A percentile compares a stretch with the other conserved stretches of the same genome.
phyloP scores from a whole-genome alignment of 1,140 invertebrate genomes.

The Brachionus angularis region DNA sequence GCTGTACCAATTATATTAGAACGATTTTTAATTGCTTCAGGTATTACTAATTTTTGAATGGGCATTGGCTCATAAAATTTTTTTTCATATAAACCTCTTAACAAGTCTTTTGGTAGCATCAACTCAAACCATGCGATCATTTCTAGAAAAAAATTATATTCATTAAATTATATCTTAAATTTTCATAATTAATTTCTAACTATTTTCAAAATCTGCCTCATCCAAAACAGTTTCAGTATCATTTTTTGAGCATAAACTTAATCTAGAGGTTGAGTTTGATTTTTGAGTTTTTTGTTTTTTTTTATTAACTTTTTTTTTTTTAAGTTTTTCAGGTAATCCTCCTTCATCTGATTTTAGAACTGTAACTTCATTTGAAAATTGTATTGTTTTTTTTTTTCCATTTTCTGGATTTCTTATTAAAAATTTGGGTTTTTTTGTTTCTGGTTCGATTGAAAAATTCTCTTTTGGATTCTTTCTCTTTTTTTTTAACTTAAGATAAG shows the following conservation, averaged over 20 bases:
- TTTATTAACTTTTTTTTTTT: neutral
- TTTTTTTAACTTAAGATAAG: neutral
- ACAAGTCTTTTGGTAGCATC: slow-evolving; percentile 17
- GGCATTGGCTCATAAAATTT: slow-evolving; percentile 25
- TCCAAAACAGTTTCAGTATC: neutral
- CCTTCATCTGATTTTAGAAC: too few species aligned
- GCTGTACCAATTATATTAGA: slow-evolving; percentile 37
- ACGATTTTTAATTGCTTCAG: slow-evolving; percentile 27
- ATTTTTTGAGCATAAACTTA: slow-evolving; percentile 1
- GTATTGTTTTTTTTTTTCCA: neutral
- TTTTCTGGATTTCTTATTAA: neutral
- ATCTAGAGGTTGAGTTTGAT: slow-evolving; percentile 12
- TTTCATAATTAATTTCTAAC: neutral
- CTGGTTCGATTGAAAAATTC: neutral
- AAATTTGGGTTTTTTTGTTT: slow-evolving; percentile 3
- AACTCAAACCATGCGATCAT: slow-evolving; percentile 34
- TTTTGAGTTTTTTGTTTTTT: slow-evolving; percentile 23
- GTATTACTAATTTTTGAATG: slow-evolving; percentile 37
- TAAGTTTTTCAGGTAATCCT: neutral
- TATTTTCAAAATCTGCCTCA: neutral
- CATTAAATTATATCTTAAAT: neutral
- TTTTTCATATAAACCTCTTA: slow-evolving; percentile 36
- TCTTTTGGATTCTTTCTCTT: slow-evolving; percentile 9
- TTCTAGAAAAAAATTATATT: slow-evolving; percentile 9
- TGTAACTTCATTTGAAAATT: neutral